Evolutionary conservation across 2,888 invertebrate species (phyloP), one percentile per base, ranked within the genome.

Genomic region (Paralinhomoeus sp.): DNA sequence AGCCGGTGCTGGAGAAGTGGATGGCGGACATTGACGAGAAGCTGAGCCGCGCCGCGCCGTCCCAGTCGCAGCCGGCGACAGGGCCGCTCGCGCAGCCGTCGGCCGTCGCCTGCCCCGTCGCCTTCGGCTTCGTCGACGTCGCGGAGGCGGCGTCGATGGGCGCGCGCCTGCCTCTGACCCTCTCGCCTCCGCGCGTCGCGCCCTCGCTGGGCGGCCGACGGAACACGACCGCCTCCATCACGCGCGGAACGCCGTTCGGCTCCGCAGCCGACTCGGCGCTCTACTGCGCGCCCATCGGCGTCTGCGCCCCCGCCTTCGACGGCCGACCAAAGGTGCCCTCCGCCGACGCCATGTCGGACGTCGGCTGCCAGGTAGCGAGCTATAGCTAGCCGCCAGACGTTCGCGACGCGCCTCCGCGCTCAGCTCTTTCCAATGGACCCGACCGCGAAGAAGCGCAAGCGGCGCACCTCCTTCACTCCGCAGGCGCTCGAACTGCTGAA

Each of bases 1-100:
- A 89, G 69, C 91, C 91, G 55, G 91, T 91, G 58, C 74, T 91
- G 64, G 91, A 91, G 69, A 75, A 81, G 68, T 91, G 91, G 91
- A 89, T 91, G 87, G 80, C 80, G 68, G 89, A 91, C 69, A 89
- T 89, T 44, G 89, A 91, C 72, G 85, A 87, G 72, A 81, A 35
- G 27, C 9, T 44, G 24, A 2, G 13, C 7, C 2, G n/a, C 7
- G 41, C 24, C 17, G 24, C 15, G 3, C 9, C 24, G 15, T 24
- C 17, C 9, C 40, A 31, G 33, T 22, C 20, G 22, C 9, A 20
- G 37, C 31, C 9, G 31, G n/a, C n/a, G n/a, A n/a, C n/a, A n/a
- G n/a, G n/a, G n/a, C n/a, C n/a, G n/a, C n/a, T n/a, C n/a, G n/a
- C n/a, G n/a, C n/a, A n/a, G n/a, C n/a, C n/a, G n/a, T n/a, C n/a